phyloP scores from a whole-genome alignment of 2,113 vertebrate genomes.

The Cathartes aura region DNA sequence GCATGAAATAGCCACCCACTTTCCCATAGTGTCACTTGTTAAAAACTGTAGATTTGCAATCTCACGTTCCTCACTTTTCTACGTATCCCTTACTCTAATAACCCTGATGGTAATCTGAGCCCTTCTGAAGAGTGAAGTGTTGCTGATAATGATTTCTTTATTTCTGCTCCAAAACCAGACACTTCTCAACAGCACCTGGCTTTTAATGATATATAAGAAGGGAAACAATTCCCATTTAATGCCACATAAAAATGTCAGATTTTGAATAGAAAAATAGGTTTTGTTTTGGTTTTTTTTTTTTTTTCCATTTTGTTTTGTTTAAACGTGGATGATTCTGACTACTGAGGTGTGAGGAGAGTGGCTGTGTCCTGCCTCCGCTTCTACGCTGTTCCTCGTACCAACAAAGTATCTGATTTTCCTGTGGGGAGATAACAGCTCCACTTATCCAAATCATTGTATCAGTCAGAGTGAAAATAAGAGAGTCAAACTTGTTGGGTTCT shows the following conservation, averaged over 20 bases:
- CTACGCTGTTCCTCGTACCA: background rate
- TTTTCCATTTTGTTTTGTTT: background rate
- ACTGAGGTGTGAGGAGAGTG: background rate
- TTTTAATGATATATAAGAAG: background rate
- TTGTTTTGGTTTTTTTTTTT: background rate
- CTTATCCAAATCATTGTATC: constrained; percentile 11
- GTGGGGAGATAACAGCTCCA: background rate
- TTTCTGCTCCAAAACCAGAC: background rate
- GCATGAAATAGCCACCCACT: background rate
- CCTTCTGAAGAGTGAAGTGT: background rate
- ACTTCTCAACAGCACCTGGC: background rate
- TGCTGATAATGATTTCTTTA: background rate
- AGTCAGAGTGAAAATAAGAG: background rate
- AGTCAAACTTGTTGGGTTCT: background rate
- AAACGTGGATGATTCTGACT: background rate
- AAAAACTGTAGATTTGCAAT: background rate
- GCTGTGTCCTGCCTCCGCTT: background rate
- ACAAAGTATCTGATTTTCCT: background rate
- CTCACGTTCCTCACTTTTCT: background rate
- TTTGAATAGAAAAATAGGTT: background rate
- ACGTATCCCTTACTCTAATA: background rate
- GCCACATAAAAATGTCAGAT: background rate
- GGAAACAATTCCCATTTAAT: background rate
- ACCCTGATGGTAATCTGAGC: background rate
- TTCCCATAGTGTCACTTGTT: background rate